Evolutionary conservation across 2,113 vertebrate genomes (phyloP), one percentile per base, ranked within the genome.

Genomic region (Hemiscyllium ocellatum): DNA sequence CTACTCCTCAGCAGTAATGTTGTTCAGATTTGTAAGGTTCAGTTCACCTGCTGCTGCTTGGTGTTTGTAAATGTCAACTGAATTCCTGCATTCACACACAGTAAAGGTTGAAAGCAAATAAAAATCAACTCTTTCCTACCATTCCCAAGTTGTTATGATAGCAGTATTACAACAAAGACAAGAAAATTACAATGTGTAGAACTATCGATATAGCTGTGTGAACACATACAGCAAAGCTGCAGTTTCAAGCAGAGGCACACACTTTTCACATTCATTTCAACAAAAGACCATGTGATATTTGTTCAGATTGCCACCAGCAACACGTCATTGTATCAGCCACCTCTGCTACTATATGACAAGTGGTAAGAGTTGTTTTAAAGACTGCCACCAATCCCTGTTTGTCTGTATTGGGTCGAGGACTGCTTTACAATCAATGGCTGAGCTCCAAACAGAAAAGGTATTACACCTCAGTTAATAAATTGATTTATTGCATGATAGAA

Each of bases 1-100:
- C 80, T 42, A 83, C 37, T 20, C 61, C 89, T 93, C 56, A 68
- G 29, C 89, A 37, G 87, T 26, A n/a, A 61, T 17, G n/a, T 19
- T 0, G 4, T 68, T 93, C 3, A 66, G 33, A 65, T 42, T 91
- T 66, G 61, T n/a, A 66, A 22, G 61, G 61, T 89, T 89, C 86
- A 89, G 61, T 7, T 91, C 61, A 91, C 65, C 29, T 20, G 61
- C 61, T 22, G n/a, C 56, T n/a, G 56, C 89, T 37, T 91, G 89
- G 15, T 56, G 56, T 91, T 91, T 91, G n/a, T 6, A 91, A 91
- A 66, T 91, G 89, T 89, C 89, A 91, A 33, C 29, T 89, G 33
- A 91, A 20, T 37, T 91, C n/a, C 56, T n/a, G 37, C 33, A 65
- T 37, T 8, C 29, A 33, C 87, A 87, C 50, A 83, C 15, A 47